Percentiles rank a stretch among this genome's conserved stretches.
Conservation (phyloP, 2,888 invertebrate species). For the Eristalinus aeneus region DNA sequence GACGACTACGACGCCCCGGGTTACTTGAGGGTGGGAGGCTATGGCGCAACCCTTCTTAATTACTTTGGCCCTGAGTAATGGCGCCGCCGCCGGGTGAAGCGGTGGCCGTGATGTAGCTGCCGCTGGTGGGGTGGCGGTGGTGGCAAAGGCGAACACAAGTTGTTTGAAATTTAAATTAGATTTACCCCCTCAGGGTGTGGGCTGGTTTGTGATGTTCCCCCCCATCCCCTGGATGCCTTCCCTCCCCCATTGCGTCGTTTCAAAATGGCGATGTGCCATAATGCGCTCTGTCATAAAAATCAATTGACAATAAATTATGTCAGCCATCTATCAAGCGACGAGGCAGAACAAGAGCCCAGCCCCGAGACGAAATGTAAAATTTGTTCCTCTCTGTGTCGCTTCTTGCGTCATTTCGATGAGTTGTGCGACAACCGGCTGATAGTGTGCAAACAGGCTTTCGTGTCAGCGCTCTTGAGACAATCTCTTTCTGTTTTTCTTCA, state of each 20-base stretch:
- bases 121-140: not conserved
- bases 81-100: slow-evolving; percentile 27
- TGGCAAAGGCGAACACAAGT: slow-evolving; percentile 22
- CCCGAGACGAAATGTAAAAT: not conserved
- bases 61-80: slow-evolving; percentile 70
- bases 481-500: slow-evolving; percentile 45
- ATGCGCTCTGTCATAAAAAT: slow-evolving; percentile 66
- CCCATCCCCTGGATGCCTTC: not conserved
- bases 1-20: slow-evolving; percentile 13
- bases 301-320: slow-evolving; percentile 69
- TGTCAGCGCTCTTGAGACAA: slow-evolving; percentile 40
- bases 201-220: not conserved
- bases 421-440: slow-evolving; percentile 26
- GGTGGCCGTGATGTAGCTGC: not conserved
- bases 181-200: slow-evolving; percentile 32
- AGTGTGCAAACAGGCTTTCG: slow-evolving; percentile 18
- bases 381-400: not conserved
- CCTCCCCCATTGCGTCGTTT: not conserved
- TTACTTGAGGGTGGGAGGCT: not conserved
- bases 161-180: slow-evolving; percentile 67
- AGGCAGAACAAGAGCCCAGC: not conserved
- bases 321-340: slow-evolving; percentile 58
- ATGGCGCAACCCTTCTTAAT: slow-evolving; percentile 69
- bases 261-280: slow-evolving; percentile 68
- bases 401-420: slow-evolving; percentile 7